These are phyloP conservation scores for Naja naja DNA, from an alignment of 2,113 vertebrate genomes.

Conservation along the genomic window DNA sequence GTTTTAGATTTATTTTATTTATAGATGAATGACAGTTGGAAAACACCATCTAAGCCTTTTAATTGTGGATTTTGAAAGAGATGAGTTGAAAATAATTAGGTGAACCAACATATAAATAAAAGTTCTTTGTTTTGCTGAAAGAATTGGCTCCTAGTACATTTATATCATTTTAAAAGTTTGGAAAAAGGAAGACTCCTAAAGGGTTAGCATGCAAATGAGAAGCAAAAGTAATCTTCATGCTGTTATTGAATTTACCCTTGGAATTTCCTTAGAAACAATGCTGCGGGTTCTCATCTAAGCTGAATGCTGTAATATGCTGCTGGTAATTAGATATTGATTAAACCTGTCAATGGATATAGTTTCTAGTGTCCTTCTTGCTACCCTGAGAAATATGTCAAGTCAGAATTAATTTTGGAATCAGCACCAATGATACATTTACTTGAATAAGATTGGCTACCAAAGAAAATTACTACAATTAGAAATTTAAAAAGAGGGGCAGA, in stretches of 20 bases:
- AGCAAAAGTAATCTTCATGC: conserved; percentile 69
- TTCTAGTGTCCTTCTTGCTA: conserved; percentile 56
- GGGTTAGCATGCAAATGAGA: conserved; percentile 66
- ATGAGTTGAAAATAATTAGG: not conserved
- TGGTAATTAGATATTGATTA: conserved; percentile 89
- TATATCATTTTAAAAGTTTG: conserved; percentile 57
- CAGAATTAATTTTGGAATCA: conserved; percentile 69
- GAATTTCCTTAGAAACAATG: conserved; percentile 52
- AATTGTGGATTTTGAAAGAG: not conserved
- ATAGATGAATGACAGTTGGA: not conserved
- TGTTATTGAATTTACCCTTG: conserved; percentile 61
- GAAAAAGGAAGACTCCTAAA: conserved; percentile 55
- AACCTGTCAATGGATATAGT: conserved; percentile 71
- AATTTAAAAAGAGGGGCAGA: not conserved
- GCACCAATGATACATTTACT: conserved; percentile 58
- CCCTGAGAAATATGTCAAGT: conserved; percentile 61
- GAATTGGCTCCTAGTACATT: conserved; percentile 53
- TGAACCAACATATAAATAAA: not conserved
- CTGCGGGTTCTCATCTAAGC: conserved; percentile 50
- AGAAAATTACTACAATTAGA: conserved; percentile 39
- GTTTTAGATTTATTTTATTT: not conserved
- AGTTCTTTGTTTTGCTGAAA: conserved; percentile 30
- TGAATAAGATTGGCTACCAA: not conserved
- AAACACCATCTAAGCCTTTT: not conserved
- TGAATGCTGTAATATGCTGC: conserved; percentile 62